These are phyloP conservation scores for Orthosia incerta DNA, from an alignment of 2,888 invertebrate species.

Conservation along the genomic window DNA sequence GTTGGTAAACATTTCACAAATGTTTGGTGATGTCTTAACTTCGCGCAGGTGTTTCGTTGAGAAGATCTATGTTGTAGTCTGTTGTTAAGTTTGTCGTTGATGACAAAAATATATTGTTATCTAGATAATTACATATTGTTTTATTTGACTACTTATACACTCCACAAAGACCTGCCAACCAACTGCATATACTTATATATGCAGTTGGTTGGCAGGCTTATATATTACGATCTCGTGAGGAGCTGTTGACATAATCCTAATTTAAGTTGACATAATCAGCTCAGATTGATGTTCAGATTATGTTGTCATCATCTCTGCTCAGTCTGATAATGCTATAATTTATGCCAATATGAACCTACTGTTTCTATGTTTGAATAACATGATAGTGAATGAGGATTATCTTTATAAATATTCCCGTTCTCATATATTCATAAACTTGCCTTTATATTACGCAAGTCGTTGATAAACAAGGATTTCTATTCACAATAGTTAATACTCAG, in stretches of 20 bases:
- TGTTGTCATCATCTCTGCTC: constrained; percentile 1
- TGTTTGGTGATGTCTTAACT: constrained; percentile 75
- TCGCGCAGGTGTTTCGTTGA: constrained; percentile 84
- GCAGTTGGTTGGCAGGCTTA: too few species aligned
- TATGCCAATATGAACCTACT: not conserved
- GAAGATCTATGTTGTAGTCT: constrained; percentile 90
- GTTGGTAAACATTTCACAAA: constrained; percentile 79
- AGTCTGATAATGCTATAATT: not conserved
- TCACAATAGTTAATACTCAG: not conserved
- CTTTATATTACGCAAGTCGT: not conserved
- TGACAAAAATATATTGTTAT: constrained; percentile 91
- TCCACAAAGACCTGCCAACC: not conserved
- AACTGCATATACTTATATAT: not conserved
- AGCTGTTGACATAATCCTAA: not conserved
- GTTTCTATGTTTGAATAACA: constrained; percentile 3
- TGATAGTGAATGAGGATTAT: constrained; percentile 9
- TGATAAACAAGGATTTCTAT: constrained; percentile 7
- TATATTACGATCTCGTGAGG: too few species aligned
- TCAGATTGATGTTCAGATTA: constrained; percentile 22
- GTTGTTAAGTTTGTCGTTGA: constrained; percentile 91
- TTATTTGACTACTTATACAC: constrained; percentile 55
- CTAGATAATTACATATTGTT: constrained; percentile 84
- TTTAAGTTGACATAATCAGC: not conserved
- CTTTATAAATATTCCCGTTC: constrained; percentile 7
- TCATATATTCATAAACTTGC: not conserved